Evolutionary conservation across 2,888 invertebrate genomes (phyloP), one percentile per base, ranked within the genome.

Genomic region (Microplitis manilae): DNA sequence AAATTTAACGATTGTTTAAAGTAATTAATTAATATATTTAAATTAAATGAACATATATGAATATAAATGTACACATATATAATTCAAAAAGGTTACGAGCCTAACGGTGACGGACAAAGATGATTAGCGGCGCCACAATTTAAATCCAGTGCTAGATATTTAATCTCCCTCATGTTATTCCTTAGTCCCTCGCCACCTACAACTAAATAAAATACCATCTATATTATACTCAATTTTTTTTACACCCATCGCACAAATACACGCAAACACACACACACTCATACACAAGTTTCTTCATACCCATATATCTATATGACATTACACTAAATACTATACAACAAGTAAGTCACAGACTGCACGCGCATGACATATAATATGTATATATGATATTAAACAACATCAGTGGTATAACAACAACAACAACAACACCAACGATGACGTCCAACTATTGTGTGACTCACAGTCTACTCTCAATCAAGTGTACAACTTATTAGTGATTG

Each of bases 401-500:
- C 38, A 39, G 38, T 13, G 6, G 68, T 39, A 68, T 38, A 65
- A 20, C 50, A 50, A 50, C 13, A 50, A 50, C 13, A 50, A 50
- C 8, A 50, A 50, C 50, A 50, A 50, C 8, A 13, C 13, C 50
- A 50, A 50, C 13, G 13, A 50, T 50, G 13, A 40, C 40, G 75
- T 76, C 73, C 65, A 74, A 79, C 39, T 50, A 59, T 68, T 75
- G 50, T 61, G 82, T 88, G 89, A 88, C 82, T 89, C 89, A 89
- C 83, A 82, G 81, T 67, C 80, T 83, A 85, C 83, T 75, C 82
- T 84, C 88, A 86, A 88, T 87, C 88, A 84, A 88, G 86, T 83
- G 84, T 84, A 79, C 81, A 83, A 87, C 86, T 85, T 85, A 86
- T 86, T 89, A 88, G 84, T 86, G 85, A 88, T 89, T 86, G 88